These are phyloP conservation scores for Samia ricini DNA, from an alignment of 1,140 invertebrate genomes.

Conservation along the genomic window DNA sequence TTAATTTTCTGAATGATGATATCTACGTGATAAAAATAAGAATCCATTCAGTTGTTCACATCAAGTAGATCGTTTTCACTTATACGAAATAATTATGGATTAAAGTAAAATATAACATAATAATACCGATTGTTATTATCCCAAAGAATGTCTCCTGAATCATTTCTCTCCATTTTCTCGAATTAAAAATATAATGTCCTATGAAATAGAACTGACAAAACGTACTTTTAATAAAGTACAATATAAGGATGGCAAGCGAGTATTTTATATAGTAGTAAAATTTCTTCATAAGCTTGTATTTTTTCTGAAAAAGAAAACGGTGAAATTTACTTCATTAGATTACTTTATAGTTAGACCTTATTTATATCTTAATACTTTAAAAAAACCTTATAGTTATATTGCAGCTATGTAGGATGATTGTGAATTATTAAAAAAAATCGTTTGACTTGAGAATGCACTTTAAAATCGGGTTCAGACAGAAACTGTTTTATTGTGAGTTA, in stretches of 20 bases:
- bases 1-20: too few species aligned
- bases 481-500: too few species aligned
- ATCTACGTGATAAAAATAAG: too few species aligned
- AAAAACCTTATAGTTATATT: too few species aligned
- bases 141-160: neutral
- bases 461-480: too few species aligned
- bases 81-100: neutral
- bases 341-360: neutral
- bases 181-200: neutral
- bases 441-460: too few species aligned
- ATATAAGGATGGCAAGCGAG: neutral
- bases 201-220: neutral
- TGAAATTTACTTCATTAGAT: neutral
- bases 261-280: slow-evolving; percentile 2
- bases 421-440: too few species aligned
- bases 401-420: too few species aligned
- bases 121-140: neutral
- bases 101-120: neutral
- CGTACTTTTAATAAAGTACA: neutral
- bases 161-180: neutral
- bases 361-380: too few species aligned
- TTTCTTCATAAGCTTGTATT: neutral
- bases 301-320: slow-evolving; percentile 1
- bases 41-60: too few species aligned
- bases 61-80: too few species aligned